A percentile compares a stretch with the other conserved stretches of the same genome.
phyloP scores from a whole-genome alignment of 2,113 vertebrate species.

The Bos javanicus region DNA sequence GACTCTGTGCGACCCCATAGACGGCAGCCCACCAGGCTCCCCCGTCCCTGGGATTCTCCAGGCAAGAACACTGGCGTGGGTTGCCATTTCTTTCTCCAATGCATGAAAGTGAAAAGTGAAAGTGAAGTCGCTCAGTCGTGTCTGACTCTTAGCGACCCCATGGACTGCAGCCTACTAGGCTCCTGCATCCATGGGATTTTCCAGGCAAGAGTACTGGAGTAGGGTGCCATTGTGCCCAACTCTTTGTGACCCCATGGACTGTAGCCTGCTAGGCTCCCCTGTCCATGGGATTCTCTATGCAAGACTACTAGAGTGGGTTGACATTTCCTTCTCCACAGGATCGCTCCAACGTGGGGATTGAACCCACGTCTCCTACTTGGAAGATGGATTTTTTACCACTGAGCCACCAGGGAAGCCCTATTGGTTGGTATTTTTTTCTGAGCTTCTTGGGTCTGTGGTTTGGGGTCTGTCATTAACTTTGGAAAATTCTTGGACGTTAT shows the following conservation, averaged over 20 bases:
- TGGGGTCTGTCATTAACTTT: not conserved
- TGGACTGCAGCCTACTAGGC: no score
- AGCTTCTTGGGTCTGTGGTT: not conserved
- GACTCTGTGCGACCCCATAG: no score
- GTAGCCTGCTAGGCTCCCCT: not conserved
- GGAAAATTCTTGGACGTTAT: not conserved
- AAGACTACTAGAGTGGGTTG: not conserved
- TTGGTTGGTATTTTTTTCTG: not conserved
- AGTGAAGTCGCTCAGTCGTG: no score
- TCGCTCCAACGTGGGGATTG: rapidly evolving
- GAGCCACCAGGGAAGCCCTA: not conserved
- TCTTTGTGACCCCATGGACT: not conserved
- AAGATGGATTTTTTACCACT: not conserved
- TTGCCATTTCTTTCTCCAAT: no score
- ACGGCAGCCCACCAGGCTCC: no score
- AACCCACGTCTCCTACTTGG: not conserved
- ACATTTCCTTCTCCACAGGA: not conserved
- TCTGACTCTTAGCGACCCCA: no score
- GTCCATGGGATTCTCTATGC: not conserved
- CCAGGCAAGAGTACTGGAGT: no score
- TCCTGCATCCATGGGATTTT: no score
- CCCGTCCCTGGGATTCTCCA: no score
- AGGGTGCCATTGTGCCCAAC: not conserved
- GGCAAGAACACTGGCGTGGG: no score
- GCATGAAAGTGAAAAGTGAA: no score